These are phyloP conservation scores for Drosophila kikkawai DNA, from an alignment of 1,140 invertebrate genomes.

Conservation along the genomic window DNA sequence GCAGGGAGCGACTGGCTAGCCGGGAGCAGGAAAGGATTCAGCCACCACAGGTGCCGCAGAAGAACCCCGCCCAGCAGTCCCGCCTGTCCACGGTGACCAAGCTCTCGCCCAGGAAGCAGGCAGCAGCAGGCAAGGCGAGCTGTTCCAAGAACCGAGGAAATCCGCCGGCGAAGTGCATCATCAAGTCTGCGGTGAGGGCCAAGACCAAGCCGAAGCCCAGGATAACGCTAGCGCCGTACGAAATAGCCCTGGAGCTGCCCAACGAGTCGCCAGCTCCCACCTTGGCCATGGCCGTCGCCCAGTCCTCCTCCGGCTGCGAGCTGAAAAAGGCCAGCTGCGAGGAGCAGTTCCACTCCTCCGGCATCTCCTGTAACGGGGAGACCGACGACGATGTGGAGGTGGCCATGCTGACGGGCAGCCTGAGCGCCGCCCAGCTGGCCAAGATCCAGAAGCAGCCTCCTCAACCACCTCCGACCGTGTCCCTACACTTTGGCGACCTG, in stretches of 20 bases:
- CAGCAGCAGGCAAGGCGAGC: conserved; percentile 23
- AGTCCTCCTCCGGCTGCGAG: conserved; percentile 53
- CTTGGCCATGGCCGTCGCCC: conserved; percentile 59
- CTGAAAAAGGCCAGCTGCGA: conserved; percentile 52
- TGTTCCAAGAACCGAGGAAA: conserved; percentile 62
- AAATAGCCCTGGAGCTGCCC: conserved; percentile 66
- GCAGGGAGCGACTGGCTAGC: conserved; percentile 23
- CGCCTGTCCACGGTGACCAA: conserved; percentile 70
- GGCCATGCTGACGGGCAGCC: conserved; percentile 76
- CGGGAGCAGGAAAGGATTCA: conserved; percentile 29
- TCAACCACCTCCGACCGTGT: background rate
- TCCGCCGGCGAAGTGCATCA: conserved; percentile 23
- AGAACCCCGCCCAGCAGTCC: conserved; percentile 39
- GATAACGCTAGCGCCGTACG: conserved; percentile 60
- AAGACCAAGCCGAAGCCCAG: conserved; percentile 63
- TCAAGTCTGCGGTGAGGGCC: conserved; percentile 61
- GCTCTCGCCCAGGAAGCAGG: conserved; percentile 52
- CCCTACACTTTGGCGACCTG: conserved; percentile 56
- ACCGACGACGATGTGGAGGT: conserved; percentile 78
- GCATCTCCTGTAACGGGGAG: conserved; percentile 77
- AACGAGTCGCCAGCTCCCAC: conserved; percentile 43
- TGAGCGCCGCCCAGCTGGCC: conserved; percentile 53
- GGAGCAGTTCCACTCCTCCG: conserved; percentile 82
- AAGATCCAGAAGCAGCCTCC: conserved; percentile 35
- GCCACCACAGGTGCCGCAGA: conserved; percentile 33